These are phyloP conservation scores for Neodon shergylaensis DNA, from an alignment of 2,113 vertebrate species.

Conservation along the genomic window DNA sequence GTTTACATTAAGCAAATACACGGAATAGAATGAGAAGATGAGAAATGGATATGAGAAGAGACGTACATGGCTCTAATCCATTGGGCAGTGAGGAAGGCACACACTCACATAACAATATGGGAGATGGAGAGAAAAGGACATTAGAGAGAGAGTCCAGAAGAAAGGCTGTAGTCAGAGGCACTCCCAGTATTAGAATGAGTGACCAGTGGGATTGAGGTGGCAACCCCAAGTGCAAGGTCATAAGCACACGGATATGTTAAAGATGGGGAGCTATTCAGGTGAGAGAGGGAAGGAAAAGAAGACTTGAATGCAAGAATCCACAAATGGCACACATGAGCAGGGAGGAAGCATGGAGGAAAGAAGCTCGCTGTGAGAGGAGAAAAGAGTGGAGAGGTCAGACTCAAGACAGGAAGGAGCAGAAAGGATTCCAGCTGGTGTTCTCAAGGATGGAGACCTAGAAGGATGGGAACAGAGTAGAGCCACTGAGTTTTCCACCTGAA, in stretches of 20 bases:
- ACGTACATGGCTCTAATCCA: background rate
- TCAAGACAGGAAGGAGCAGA: background rate
- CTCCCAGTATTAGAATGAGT: background rate
- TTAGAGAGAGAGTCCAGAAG: background rate
- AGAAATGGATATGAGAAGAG: background rate
- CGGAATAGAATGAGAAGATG: background rate
- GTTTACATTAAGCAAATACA: background rate
- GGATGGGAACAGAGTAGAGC: background rate
- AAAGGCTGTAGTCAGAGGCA: background rate
- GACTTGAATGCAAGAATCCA: background rate
- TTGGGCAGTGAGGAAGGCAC: background rate
- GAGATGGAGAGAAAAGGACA: background rate
- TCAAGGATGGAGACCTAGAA: background rate
- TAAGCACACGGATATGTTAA: background rate
- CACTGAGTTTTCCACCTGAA: background rate
- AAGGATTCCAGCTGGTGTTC: background rate
- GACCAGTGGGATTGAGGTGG: background rate
- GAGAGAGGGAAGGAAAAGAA: background rate
- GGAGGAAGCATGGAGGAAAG: background rate
- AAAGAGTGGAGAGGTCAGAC: background rate
- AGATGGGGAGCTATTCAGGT: background rate
- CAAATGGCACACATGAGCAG: rapidly evolving
- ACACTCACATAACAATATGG: background rate
- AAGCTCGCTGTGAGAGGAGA: background rate
- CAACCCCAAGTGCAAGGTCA: background rate